Evolutionary conservation across 2,113 vertebrate genomes (phyloP).

Genomic region (Macroglossus sobrinus): DNA sequence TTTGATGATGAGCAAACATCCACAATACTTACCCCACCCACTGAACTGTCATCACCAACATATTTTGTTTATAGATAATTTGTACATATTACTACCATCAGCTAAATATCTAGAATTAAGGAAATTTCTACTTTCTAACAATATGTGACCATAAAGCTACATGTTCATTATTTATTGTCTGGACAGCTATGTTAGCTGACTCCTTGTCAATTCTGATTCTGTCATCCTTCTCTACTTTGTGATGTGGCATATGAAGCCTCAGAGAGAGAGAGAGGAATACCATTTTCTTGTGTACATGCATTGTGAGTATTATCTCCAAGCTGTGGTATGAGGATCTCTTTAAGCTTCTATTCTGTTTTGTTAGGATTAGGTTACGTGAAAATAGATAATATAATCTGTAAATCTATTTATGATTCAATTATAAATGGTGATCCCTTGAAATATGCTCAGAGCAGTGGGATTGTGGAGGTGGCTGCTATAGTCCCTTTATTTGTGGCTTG

Average conservation of each 20-base stretch:
- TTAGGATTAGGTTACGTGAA: not conserved
- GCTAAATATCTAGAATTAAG: not conserved
- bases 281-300: not conserved
- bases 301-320: not conserved
- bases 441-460: not conserved
- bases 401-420: not conserved
- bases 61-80: not conserved
- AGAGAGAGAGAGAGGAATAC: not conserved
- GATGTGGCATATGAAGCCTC: accelerated
- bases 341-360: not conserved
- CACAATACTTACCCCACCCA: not conserved
- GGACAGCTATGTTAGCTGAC: not conserved
- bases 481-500: not conserved
- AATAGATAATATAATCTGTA: not conserved
- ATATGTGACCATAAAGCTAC: not conserved
- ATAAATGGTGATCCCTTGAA: not conserved
- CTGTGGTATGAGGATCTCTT: not conserved
- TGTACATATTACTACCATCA: not conserved
- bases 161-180: not conserved
- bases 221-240: not conserved
- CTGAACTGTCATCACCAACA: not conserved
- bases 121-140: not conserved
- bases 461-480: accelerated
- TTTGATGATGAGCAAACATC: not conserved
- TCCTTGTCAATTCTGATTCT: not conserved